A percentile compares a stretch with the other conserved stretches of the same genome.
These are phyloP conservation scores for Caenorhabditis sulstoni DNA, from an alignment of 2,888 invertebrate genomes.

Conservation along the genomic window DNA sequence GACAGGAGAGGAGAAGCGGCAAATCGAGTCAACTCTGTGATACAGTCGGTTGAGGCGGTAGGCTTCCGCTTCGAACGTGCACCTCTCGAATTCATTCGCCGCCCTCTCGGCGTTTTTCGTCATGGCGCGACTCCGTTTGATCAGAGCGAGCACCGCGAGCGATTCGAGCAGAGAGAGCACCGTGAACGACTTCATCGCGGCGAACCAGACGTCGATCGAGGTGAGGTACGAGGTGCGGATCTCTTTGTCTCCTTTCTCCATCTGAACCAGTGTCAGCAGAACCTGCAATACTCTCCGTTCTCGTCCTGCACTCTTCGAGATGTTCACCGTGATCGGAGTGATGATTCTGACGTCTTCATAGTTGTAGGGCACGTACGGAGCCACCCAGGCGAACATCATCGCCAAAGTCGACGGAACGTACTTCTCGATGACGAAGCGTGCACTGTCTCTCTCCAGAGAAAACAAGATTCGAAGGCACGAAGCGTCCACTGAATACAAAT, in stretches of 20 bases:
- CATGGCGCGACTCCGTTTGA: slow-evolving; percentile 77
- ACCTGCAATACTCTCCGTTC: slow-evolving; percentile 62
- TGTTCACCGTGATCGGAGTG: slow-evolving; percentile 79
- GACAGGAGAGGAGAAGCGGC: slow-evolving; percentile 60
- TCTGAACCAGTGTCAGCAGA: slow-evolving; percentile 78
- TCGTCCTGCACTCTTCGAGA: too few species aligned
- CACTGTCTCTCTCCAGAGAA: slow-evolving; percentile 75
- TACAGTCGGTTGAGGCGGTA: slow-evolving; percentile 71
- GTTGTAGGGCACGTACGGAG: slow-evolving; percentile 79
- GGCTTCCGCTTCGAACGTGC: slow-evolving; percentile 65
- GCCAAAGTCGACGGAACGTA: slow-evolving; percentile 73
- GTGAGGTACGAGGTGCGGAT: slow-evolving; percentile 77
- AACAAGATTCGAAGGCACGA: slow-evolving; percentile 77
- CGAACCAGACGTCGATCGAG: slow-evolving; percentile 79
- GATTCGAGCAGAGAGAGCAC: slow-evolving; percentile 78
- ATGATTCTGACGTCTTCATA: slow-evolving; percentile 80
- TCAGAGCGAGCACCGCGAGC: slow-evolving; percentile 75
- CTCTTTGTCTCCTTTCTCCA: slow-evolving; percentile 78
- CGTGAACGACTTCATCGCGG: slow-evolving; percentile 75
- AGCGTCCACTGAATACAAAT: slow-evolving; percentile 71
- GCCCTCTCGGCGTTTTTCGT: slow-evolving; percentile 75
- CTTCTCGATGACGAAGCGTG: slow-evolving; percentile 78
- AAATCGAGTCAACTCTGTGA: slow-evolving; percentile 73
- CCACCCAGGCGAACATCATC: slow-evolving; percentile 79
- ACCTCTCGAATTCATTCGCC: slow-evolving; percentile 73